Evolutionary conservation across 1,140 invertebrate genomes (phyloP).

Genomic region (Watersipora subatra): DNA sequence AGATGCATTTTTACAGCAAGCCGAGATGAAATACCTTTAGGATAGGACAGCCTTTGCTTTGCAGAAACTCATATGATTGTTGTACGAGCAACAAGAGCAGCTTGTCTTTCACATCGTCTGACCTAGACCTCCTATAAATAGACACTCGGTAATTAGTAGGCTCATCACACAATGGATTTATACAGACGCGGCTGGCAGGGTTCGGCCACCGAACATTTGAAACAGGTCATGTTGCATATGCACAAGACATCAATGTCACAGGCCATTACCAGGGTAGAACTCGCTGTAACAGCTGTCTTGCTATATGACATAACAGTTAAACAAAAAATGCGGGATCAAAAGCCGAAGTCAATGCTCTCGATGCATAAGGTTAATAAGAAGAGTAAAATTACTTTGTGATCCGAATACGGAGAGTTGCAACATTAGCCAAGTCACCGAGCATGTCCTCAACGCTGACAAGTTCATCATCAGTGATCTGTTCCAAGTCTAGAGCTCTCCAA

Average conservation of each 20-base stretch:
- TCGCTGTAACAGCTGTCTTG: not conserved
- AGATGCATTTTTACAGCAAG: too few relatives aligned
- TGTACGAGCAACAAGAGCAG: slow-evolving; percentile 69
- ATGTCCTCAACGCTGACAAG: slow-evolving; percentile 78
- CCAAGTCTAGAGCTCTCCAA: slow-evolving; percentile 78
- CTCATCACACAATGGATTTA: not conserved
- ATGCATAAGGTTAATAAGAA: too few relatives aligned
- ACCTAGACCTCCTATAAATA: slow-evolving; percentile 49
- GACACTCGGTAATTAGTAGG: slow-evolving; percentile 4
- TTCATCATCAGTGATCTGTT: slow-evolving; percentile 72
- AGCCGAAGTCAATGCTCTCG: too few relatives aligned
- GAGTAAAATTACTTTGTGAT: slow-evolving; percentile 52
- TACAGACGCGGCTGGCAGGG: too few relatives aligned
- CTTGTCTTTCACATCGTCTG: slow-evolving; percentile 79
- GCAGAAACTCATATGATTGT: slow-evolving; percentile 69
- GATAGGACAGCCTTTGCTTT: slow-evolving; percentile 75
- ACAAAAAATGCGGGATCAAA: not conserved
- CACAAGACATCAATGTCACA: not conserved
- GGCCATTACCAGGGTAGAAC: not conserved
- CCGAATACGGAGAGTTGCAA: slow-evolving; percentile 76
- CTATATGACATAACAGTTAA: not conserved
- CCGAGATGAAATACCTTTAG: slow-evolving; percentile 89
- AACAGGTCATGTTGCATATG: too few relatives aligned
- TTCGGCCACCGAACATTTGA: too few relatives aligned
- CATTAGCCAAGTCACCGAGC: slow-evolving; percentile 73